Evolutionary conservation across 2,888 invertebrate species (phyloP).

Genomic region (Hirtodrosophila alboralis): DNA sequence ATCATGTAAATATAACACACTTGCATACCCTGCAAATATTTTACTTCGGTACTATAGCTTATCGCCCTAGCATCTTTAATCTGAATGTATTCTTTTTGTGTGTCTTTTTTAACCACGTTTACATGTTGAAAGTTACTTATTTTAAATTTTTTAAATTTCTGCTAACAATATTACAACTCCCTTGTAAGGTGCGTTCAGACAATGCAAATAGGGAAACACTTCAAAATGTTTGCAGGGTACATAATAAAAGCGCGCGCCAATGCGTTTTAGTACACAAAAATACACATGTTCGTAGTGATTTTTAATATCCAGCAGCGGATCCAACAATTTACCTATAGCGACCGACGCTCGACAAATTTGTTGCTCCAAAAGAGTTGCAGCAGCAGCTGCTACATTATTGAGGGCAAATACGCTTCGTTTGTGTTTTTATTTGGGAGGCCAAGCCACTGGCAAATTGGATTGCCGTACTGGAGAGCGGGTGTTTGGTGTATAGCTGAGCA

Average conservation of each 20-base stretch:
- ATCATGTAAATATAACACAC: constrained; percentile 1
- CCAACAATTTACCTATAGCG: constrained; percentile 35
- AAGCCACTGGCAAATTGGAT: not conserved
- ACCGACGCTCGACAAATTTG: constrained; percentile 11
- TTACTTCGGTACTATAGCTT: no score
- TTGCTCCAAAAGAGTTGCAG: constrained; percentile 44
- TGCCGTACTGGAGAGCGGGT: not conserved
- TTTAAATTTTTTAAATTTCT: no score
- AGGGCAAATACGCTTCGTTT: constrained; percentile 1
- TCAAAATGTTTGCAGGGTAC: no score
- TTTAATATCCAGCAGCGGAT: constrained; percentile 33
- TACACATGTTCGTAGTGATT: constrained; percentile 22
- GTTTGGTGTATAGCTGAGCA: not conserved
- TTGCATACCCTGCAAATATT: not conserved
- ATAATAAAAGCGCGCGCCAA: constrained; percentile 5
- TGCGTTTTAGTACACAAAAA: constrained; percentile 13
- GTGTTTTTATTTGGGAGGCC: constrained; percentile 1
- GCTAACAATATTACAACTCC: no score
- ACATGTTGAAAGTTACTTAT: no score
- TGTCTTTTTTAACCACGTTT: no score
- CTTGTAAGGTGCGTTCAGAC: no score
- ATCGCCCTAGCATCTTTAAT: no score
- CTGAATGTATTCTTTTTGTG: no score
- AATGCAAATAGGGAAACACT: no score
- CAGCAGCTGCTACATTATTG: constrained; percentile 50